phyloP scores from a whole-genome alignment of 1,140 invertebrate species.

The Zophobas morio region DNA sequence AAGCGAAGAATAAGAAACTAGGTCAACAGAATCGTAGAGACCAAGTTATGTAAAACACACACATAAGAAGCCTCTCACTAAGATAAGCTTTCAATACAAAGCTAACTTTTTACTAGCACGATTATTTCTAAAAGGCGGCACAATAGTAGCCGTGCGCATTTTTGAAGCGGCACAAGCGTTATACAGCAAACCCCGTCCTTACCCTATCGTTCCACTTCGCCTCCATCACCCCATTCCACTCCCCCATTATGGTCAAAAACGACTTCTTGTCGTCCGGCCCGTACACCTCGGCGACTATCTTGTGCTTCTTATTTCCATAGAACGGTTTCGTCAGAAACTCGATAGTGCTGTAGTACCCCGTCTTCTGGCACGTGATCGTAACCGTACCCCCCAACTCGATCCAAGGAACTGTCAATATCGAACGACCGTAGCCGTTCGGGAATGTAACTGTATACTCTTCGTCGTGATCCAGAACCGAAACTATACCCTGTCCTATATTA shows the following conservation, averaged over 20 bases:
- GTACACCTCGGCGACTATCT: conserved; percentile 87
- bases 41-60: too few relatives aligned
- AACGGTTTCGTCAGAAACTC: conserved; percentile 98
- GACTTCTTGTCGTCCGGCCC: conserved; percentile 89
- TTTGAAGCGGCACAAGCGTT: background rate
- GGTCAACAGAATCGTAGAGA: too few relatives aligned
- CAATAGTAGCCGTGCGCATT: too few relatives aligned
- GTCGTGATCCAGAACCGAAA: conserved; percentile 85
- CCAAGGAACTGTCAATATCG: conserved; percentile 96
- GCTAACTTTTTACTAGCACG: too few relatives aligned
- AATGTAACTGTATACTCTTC: conserved; percentile 96
- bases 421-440: conserved; percentile 96
- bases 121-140: too few relatives aligned
- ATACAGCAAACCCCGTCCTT: conserved; percentile 53
- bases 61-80: too few relatives aligned
- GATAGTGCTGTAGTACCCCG: conserved; percentile 89
- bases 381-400: conserved; percentile 95
- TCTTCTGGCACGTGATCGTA: conserved; percentile 89
- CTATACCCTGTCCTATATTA: conserved; percentile 87
- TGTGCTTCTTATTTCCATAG: conserved; percentile 95
- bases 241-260: conserved; percentile 88
- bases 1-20: too few relatives aligned
- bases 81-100: too few relatives aligned
- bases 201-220: conserved; percentile 88
- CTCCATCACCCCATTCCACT: conserved; percentile 97